Evolutionary conservation across 2,113 vertebrate species (phyloP).

Genomic region (Trogon surrucura): DNA sequence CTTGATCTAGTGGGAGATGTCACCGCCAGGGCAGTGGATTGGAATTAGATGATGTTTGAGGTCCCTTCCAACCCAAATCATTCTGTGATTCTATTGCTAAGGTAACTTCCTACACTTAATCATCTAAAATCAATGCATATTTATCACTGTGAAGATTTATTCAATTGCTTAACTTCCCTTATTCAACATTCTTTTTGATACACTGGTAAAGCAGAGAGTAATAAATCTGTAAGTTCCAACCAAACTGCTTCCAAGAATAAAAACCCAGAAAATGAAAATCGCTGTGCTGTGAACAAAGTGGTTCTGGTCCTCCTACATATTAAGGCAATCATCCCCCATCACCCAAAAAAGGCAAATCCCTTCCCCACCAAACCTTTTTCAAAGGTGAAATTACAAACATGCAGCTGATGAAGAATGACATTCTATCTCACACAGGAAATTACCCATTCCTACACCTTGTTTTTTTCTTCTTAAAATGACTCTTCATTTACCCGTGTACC

Average conservation of each 20-base stretch:
- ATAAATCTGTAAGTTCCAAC: not conserved
- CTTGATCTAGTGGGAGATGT: too few relatives aligned
- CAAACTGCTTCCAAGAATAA: not conserved
- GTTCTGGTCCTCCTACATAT: not conserved
- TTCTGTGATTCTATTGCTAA: not conserved
- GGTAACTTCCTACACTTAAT: not conserved
- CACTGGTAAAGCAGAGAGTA: not conserved
- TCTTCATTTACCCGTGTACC: not conserved
- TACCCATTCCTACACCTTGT: not conserved
- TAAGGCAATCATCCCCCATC: not conserved
- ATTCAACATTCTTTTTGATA: not conserved
- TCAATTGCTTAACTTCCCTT: not conserved
- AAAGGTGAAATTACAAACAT: not conserved
- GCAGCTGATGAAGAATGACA: not conserved
- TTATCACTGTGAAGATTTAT: not conserved
- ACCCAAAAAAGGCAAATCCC: not conserved
- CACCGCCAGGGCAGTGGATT: too few relatives aligned
- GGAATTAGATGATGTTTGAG: too few relatives aligned
- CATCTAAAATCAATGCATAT: rapidly evolving
- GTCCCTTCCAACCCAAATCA: too few relatives aligned
- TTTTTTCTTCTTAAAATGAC: not conserved
- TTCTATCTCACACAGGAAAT: rapidly evolving
- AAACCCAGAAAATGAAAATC: not conserved
- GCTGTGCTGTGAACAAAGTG: not conserved
- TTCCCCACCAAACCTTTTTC: rapidly evolving